Evolutionary conservation across 2,113 vertebrate genomes (phyloP).

Genomic region (Corydoras maculifer): DNA sequence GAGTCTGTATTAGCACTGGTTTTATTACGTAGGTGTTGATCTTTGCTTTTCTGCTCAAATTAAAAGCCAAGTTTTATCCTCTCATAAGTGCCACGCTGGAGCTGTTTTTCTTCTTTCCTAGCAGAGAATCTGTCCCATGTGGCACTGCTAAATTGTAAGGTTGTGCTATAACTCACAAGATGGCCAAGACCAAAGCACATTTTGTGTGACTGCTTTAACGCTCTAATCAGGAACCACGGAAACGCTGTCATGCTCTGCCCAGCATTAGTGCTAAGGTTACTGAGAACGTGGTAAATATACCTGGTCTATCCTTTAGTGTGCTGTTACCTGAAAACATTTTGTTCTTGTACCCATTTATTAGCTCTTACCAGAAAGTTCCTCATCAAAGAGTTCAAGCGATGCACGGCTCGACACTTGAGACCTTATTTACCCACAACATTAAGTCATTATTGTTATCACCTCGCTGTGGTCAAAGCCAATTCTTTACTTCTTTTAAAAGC

Average conservation of each 20-base stretch:
- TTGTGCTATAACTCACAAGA: constrained; percentile 25
- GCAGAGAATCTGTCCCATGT: constrained; percentile 49
- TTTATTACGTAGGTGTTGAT: constrained; percentile 43
- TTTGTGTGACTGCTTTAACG: constrained; percentile 13
- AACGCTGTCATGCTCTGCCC: constrained; percentile 18
- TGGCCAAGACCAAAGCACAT: constrained; percentile 11
- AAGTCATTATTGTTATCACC: too few relatives aligned
- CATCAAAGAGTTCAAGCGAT: too few relatives aligned
- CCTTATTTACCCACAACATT: too few relatives aligned
- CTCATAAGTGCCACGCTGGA: constrained; percentile 25
- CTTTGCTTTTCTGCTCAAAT: constrained; percentile 36
- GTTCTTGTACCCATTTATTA: too few relatives aligned
- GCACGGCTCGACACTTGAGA: too few relatives aligned
- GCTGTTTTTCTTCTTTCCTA: constrained; percentile 14
- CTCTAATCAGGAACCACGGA: constrained; percentile 18
- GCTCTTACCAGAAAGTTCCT: too few relatives aligned
- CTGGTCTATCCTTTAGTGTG: not conserved
- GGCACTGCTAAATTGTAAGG: constrained; percentile 30
- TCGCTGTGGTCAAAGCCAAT: too few relatives aligned
- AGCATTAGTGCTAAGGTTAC: constrained; percentile 11
- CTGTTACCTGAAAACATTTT: not conserved
- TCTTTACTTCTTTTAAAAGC: too few relatives aligned
- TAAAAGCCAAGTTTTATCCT: constrained; percentile 37
- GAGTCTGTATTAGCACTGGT: constrained; percentile 50
- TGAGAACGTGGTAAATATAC: constrained; percentile 11